phyloP scores from a whole-genome alignment of 2,113 vertebrate species.

The Anguilla japonica region DNA sequence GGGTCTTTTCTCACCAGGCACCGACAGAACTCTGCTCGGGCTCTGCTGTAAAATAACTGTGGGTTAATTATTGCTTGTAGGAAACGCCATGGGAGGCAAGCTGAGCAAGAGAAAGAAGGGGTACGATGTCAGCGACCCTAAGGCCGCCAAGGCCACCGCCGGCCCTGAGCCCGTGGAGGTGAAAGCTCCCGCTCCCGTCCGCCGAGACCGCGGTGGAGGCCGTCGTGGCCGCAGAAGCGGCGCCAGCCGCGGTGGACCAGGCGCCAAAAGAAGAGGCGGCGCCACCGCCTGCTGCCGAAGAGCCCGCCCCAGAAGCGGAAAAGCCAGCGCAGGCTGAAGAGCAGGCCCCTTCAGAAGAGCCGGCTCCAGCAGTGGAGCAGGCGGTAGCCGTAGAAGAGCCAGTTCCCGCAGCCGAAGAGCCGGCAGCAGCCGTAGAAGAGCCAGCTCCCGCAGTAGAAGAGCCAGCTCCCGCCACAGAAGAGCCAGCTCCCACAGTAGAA shows the following conservation, averaged over 20 bases:
- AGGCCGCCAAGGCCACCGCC: conserved; percentile 24
- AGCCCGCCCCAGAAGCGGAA: too few species aligned
- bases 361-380: too few species aligned
- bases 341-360: too few species aligned
- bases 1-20: not conserved
- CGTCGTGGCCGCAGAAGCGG: not conserved
- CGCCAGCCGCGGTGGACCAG: not conserved
- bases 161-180: not conserved
- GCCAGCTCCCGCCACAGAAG: not conserved
- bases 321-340: too few species aligned
- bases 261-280: not conserved
- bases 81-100: conserved; percentile 76
- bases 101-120: conserved; percentile 77
- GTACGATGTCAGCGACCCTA: conserved; percentile 77
- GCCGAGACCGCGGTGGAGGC: not conserved
- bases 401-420: not conserved
- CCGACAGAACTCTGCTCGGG: not conserved
- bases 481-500: not conserved
- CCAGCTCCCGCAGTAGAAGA: not conserved
- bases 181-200: not conserved
- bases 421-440: not conserved
- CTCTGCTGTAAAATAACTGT: not conserved
- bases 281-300: not conserved
- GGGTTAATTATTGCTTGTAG: conserved; percentile 47
- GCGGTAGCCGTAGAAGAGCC: not conserved